phyloP scores from a whole-genome alignment of 2,888 invertebrate species.

The Platypus cylindrus region DNA sequence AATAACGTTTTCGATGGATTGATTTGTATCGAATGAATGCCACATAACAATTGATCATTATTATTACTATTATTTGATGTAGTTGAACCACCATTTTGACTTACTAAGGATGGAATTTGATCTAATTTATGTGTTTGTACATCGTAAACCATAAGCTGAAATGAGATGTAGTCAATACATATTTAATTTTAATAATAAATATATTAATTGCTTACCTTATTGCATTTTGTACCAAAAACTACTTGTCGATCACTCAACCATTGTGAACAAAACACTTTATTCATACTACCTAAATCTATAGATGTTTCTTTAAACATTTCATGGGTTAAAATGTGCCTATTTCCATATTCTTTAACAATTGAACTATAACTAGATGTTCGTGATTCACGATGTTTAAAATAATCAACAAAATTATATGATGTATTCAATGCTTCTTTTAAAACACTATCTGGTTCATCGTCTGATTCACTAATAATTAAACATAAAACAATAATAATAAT shows the following conservation, averaged over 20 bases:
- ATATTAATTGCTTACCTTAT: constrained; percentile 52
- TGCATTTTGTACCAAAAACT: constrained; percentile 94
- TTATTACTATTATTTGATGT: constrained; percentile 35
- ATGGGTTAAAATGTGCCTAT: constrained; percentile 77
- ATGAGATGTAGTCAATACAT: constrained; percentile 9
- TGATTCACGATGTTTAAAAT: constrained; percentile 65
- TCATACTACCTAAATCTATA: constrained; percentile 71
- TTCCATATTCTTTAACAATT: constrained; percentile 68
- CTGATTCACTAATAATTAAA: constrained; percentile 38
- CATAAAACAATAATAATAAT: neutral
- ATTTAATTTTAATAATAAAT: constrained; percentile 5
- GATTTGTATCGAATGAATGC: constrained; percentile 86
- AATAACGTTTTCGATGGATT: constrained; percentile 84
- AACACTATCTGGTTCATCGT: constrained; percentile 63
- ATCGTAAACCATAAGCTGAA: constrained; percentile 81
- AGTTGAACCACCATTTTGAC: no score
- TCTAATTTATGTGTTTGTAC: constrained; percentile 75
- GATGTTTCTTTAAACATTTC: constrained; percentile 80
- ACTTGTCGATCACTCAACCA: constrained; percentile 93
- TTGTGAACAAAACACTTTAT: constrained; percentile 90
- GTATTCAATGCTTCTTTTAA: constrained; percentile 62
- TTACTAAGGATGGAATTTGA: constrained; percentile 76
- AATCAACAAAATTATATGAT: constrained; percentile 78
- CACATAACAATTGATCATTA: constrained; percentile 60
- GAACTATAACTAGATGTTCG: constrained; percentile 56